Base-by-base conservation (phyloP, 2,797 vertebrate genomes). In the Peromyscus attwateri region DNA sequence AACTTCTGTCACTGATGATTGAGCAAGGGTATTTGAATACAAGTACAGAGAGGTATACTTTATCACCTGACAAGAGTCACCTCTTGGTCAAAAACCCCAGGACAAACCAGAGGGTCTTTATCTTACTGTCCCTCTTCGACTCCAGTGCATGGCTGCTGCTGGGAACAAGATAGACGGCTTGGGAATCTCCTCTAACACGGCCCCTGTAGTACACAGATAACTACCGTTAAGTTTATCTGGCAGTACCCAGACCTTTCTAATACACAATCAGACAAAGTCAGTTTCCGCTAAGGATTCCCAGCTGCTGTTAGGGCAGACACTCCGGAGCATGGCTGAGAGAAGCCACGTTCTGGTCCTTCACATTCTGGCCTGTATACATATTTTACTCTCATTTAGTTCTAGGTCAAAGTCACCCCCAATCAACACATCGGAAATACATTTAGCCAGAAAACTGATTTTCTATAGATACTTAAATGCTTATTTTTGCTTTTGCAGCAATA, bases 231-330 rank as follows among this genome's bases (percentile, higher is more conserved):
- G 46, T 21, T 57, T 83, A 87, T 75, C 3, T 13, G 31, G 4
- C n/a, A n/a, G 55, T 14, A 79, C 9, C 23, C 31, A 91, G 89
- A 52, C 25, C 70, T 89, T 80, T 96, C 71, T 91, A 82, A 96
- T 76, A 84, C 25, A 43, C 43, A 93, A 43, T n/a, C 31, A 60
- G 64, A 81, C 19, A 21, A 82, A 77, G 43, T 64, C 49, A 49
- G 2, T 77, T 73, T 96, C 49, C 66, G 85, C 82, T 13, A 43
- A 46, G 46, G 52, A 79, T 34, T 94, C 29, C n/a, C 66, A 82
- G 21, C 31, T 52, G 37, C 31, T 73, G 60, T 92, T 40, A 71
- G 34, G 52, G 43, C 80, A 14, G 43, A n/a, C 57, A 84, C 49
- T 64, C 62, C 46, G 49, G 1, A 73, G 62, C 17, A 12, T 1